Percentiles rank a stretch among this genome's conserved stretches.
Conservation (phyloP, 2,113 vertebrate species). For the Ursus arctos region DNA sequence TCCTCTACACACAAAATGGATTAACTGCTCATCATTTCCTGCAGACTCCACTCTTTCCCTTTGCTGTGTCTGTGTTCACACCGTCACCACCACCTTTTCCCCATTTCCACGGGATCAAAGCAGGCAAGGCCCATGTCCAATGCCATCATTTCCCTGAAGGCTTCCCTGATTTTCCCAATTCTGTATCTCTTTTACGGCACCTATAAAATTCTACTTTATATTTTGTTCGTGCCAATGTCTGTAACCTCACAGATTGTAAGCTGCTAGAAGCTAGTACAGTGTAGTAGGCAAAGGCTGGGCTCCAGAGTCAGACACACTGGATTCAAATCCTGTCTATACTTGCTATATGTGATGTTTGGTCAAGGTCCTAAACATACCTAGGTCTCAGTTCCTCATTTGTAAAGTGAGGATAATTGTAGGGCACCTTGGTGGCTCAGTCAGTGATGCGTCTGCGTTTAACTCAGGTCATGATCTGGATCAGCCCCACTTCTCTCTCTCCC, state of each 20-base stretch:
- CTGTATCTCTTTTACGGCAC: background rate
- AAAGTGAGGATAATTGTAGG: background rate
- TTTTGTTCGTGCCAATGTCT: background rate
- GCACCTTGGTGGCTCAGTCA: background rate
- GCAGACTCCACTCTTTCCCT: background rate
- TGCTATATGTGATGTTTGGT: background rate
- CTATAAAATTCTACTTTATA: conserved; percentile 18
- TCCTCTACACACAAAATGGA: background rate
- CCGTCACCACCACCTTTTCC: background rate
- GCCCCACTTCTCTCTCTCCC: background rate
- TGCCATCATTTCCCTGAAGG: background rate
- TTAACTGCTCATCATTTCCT: background rate
- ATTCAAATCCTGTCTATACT: background rate
- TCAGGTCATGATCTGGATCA: background rate
- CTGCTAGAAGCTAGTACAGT: background rate
- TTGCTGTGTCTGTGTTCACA: background rate
- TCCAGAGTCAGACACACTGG: background rate
- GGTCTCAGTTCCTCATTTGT: background rate
- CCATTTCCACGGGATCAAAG: background rate
- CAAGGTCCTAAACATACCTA: conserved; percentile 28
- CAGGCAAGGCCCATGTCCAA: background rate
- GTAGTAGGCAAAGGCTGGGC: background rate
- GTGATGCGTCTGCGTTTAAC: background rate
- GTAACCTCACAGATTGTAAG: background rate
- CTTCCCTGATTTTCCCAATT: background rate